Evolutionary conservation across 2,888 invertebrate genomes (phyloP).

Genomic region (Pandemis cinnamomeana): DNA sequence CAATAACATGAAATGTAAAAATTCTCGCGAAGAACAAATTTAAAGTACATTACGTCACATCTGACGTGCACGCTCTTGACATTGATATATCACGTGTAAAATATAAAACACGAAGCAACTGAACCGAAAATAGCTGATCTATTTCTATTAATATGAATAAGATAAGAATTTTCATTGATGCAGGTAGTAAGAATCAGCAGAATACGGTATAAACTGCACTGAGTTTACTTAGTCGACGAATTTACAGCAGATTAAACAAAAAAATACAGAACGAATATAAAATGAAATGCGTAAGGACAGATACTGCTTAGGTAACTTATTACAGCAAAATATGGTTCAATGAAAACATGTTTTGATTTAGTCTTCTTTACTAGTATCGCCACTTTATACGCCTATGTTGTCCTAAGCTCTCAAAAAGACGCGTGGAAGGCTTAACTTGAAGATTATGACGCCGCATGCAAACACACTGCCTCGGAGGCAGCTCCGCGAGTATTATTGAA

Average conservation of each 20-base stretch:
- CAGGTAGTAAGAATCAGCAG: neutral
- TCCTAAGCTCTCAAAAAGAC: too few species aligned
- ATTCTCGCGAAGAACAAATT: constrained; percentile 6
- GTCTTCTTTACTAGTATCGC: too few species aligned
- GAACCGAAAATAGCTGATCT: constrained; percentile 25
- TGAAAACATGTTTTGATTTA: neutral
- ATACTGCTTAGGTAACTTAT: neutral
- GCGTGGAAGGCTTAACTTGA: too few species aligned
- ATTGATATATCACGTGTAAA: constrained; percentile 26
- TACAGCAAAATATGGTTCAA: neutral
- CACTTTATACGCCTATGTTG: too few species aligned
- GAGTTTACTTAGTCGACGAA: neutral
- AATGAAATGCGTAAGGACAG: neutral
- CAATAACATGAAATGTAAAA: neutral
- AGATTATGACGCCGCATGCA: neutral
- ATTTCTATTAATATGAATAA: constrained; percentile 19
- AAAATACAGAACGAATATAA: neutral
- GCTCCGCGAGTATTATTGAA: neutral
- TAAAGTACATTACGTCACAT: constrained; percentile 28
- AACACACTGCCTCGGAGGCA: neutral
- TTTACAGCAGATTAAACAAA: neutral
- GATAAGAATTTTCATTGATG: constrained; percentile 14
- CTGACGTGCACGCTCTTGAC: constrained; percentile 33
- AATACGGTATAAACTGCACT: neutral
- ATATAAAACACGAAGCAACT: constrained; percentile 15